Conservation (phyloP, 2,797 vertebrate species). For the Sylvia borin region DNA sequence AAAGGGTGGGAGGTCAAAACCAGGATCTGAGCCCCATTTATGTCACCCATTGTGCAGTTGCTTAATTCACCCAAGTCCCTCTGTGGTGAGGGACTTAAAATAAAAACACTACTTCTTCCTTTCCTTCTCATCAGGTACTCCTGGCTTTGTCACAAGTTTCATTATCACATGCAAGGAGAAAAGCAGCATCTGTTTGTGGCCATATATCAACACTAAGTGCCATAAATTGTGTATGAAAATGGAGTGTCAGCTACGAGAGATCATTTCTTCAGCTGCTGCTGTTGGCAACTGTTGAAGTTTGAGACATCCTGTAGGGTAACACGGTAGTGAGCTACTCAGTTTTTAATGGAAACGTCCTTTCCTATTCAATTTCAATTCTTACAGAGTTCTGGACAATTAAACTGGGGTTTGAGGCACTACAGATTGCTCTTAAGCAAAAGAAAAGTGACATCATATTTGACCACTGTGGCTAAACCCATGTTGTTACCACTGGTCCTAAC, state of each 20-base stretch:
- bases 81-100: background rate
- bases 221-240: background rate
- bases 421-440: background rate
- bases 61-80: background rate
- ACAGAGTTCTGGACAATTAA: background rate
- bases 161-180: background rate
- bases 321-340: background rate
- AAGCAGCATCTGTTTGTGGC: background rate
- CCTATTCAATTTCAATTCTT: background rate
- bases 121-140: background rate
- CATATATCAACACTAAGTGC: background rate
- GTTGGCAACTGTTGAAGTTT: background rate
- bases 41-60: background rate
- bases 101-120: background rate
- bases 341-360: background rate
- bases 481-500: background rate
- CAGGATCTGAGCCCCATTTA: accelerated
- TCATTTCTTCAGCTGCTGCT: background rate
- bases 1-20: background rate
- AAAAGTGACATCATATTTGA: background rate
- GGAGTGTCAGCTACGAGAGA: background rate
- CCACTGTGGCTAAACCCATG: background rate
- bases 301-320: background rate
- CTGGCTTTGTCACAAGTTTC: background rate
- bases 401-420: background rate